A percentile compares a stretch with the other conserved stretches of the same genome.
These are phyloP conservation scores for Oscheius sp. DNA, from an alignment of 2,888 invertebrate genomes.

Conservation along the genomic window DNA sequence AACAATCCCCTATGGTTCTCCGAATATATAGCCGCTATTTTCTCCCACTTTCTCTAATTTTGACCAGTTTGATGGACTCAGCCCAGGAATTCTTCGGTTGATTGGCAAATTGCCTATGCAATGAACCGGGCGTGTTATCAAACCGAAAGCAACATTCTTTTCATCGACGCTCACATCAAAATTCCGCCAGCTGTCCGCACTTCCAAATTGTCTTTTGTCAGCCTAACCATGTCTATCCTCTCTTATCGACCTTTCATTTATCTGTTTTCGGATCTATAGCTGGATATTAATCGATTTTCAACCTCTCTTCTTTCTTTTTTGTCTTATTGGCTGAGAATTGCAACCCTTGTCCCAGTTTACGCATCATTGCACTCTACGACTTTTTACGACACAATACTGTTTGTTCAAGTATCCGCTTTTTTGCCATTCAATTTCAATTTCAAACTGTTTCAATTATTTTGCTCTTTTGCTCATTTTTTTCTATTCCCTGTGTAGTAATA, in stretches of 20 bases:
- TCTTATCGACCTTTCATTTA: background rate
- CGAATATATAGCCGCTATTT: no score
- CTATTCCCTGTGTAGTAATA: no score
- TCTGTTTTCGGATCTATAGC: background rate
- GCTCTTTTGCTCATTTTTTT: no score
- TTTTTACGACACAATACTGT: background rate
- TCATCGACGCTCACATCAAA: constrained; percentile 4
- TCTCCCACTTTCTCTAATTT: no score
- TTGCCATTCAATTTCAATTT: no score
- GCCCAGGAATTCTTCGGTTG: background rate
- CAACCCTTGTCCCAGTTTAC: constrained; percentile 5
- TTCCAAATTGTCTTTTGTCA: background rate
- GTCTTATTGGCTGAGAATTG: background rate
- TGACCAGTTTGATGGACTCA: no score
- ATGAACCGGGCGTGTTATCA: constrained; percentile 5
- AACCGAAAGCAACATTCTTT: constrained; percentile 12
- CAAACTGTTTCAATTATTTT: no score
- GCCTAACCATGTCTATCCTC: background rate
- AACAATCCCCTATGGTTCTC: no score
- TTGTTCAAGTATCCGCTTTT: no score
- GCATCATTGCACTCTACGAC: background rate
- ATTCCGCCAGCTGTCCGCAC: constrained; percentile 2
- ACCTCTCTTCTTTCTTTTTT: background rate
- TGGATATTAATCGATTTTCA: background rate
- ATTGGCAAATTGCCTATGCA: background rate